These are phyloP conservation scores for Ricordea florida DNA, from an alignment of 92 coral and sea anemone genomes.

Conservation along the genomic window DNA sequence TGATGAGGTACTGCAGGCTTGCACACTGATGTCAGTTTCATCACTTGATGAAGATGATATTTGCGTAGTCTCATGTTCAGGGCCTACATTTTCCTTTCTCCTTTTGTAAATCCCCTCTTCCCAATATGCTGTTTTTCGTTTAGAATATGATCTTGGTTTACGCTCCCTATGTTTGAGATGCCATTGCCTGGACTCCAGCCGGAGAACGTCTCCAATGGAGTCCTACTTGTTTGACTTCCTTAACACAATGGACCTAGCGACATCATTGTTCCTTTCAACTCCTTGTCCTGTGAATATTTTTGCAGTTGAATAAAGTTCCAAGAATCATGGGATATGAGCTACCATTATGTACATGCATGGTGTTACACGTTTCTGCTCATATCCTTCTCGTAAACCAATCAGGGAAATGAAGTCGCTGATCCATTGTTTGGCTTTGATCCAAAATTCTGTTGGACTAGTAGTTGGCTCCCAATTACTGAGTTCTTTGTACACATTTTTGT, in stretches of 20 bases:
- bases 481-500: too few species aligned
- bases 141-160: neutral
- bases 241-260: too few species aligned
- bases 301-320: conserved; percentile 5
- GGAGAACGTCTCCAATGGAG: conserved; percentile 32
- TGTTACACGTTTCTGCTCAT: conserved; percentile 35
- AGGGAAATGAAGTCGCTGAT: conserved; percentile 15
- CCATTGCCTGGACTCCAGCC: conserved; percentile 33
- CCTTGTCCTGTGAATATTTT: conserved; percentile 63
- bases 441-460: too few species aligned
- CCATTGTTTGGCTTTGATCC: conserved; percentile 58
- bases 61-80: conserved; percentile 9
- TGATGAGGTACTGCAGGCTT: too few species aligned
- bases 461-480: too few species aligned
- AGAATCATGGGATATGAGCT: conserved; percentile 54
- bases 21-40: neutral
- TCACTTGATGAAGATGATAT: neutral
- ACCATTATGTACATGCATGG: conserved; percentile 62
- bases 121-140: conserved; percentile 34
- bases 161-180: conserved; percentile 18
- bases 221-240: conserved; percentile 65
- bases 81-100: neutral
- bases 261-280: too few species aligned
- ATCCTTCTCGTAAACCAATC: conserved; percentile 25
- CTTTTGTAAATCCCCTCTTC: conserved; percentile 15